These are phyloP conservation scores for Anhinga rufa DNA, from an alignment of 2,113 vertebrate species.

Conservation along the genomic window DNA sequence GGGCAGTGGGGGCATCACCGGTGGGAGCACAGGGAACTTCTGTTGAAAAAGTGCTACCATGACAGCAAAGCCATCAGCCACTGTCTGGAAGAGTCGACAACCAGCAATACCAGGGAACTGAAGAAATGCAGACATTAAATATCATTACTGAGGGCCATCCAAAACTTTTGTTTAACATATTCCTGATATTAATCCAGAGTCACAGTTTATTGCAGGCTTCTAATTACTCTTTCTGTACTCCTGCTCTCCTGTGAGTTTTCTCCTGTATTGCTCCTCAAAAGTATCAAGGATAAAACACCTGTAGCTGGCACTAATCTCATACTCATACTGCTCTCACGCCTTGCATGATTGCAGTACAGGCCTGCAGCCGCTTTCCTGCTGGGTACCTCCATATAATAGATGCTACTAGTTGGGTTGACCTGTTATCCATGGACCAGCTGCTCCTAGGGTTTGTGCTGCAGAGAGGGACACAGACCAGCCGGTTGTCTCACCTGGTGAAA, in stretches of 20 bases:
- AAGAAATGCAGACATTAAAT: not conserved
- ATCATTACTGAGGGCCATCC: not conserved
- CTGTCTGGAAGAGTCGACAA: not conserved
- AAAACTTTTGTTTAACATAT: not conserved
- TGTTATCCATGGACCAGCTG: not conserved
- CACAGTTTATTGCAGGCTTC: not conserved
- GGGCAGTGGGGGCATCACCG: accelerated
- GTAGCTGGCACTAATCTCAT: not conserved
- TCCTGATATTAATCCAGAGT: not conserved
- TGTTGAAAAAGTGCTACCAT: not conserved
- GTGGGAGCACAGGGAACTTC: not conserved
- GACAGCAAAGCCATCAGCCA: not conserved
- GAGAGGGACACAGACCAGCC: not conserved
- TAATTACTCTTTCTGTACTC: not conserved
- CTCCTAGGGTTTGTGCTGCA: not conserved
- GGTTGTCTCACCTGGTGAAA: not conserved
- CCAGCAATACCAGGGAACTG: not conserved
- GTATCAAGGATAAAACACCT: not conserved
- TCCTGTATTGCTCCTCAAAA: not conserved
- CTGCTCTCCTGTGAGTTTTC: not conserved
- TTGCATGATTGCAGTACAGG: not conserved
- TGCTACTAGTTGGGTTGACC: not conserved
- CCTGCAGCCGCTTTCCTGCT: not conserved
- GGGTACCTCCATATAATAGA: accelerated
- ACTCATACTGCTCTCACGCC: not conserved